Evolutionary conservation across 1,140 invertebrate species (phyloP), one percentile per base, ranked within the genome.

Genomic region (Chionoecetes opilio): DNA sequence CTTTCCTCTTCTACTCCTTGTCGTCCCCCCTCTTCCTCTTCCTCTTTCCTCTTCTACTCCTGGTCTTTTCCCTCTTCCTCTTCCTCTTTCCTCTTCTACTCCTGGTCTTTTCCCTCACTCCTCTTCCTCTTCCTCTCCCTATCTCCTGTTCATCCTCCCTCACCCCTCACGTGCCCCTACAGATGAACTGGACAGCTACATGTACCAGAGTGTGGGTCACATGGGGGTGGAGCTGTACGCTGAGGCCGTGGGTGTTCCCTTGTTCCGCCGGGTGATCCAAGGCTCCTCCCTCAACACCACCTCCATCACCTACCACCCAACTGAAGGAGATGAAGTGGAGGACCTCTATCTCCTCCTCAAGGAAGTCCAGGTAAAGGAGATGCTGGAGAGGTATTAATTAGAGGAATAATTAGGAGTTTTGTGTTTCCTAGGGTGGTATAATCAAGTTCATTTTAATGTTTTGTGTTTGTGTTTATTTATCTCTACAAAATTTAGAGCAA

Each of bases 191-290:
- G 99, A 99, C 97, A 99, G 99, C 97, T 99, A 99, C 97, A 99
- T 99, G 99, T 99, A 99, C 97, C 99, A 99, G 97, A 99, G 99
- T 91, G 99, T 99, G 91, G 99, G 99, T 14, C 98, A 99, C 97
- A 98, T 99, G 97, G 99, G 98, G 41, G 98, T 99, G 96, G 98
- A 98, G 92, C 97, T 98, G 95, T 99, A 99, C 97, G 98, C 99
- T 75, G 98, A 99, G 97, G 99, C 99, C 1, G 98, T 99, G 98
- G 98, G 98, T 2, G 97, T 99, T 94, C 99, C 99, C 21, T 97
- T 99, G 8, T 99, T 98, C 97, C 97, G 99, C 96, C 95, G 97
- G 53, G 97, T 97, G 86, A 99, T 99, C 82, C 97, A 98, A 96
- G 99, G 99, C 38, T 98, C 98, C 96, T 98, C 99, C 38, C 97